phyloP scores from a whole-genome alignment of 2,113 vertebrate species.

The Oryzias melastigma region DNA sequence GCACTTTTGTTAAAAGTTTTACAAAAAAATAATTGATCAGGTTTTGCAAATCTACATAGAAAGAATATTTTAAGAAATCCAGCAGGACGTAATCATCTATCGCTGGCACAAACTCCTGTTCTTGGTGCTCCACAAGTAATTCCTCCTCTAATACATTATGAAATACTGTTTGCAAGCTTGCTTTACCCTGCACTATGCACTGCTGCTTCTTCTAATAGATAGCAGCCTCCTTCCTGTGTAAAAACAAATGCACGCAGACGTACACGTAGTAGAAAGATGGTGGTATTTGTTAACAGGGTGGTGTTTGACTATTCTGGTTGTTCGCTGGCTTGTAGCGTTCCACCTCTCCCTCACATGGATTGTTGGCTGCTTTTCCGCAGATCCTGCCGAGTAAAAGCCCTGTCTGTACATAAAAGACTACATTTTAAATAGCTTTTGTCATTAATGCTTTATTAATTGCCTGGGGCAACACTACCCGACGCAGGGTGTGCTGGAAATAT shows the following conservation, averaged over 20 bases:
- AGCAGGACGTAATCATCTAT: too few relatives aligned
- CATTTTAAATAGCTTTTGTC: slow-evolving; percentile 98
- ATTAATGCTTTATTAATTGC: slow-evolving; percentile 99
- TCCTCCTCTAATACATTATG: slow-evolving; percentile 59
- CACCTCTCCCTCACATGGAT: slow-evolving; percentile 79
- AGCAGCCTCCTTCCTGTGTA: slow-evolving; percentile 54
- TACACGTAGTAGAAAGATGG: slow-evolving; percentile 53
- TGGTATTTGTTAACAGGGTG: slow-evolving; percentile 78
- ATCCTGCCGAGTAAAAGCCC: slow-evolving; percentile 83
- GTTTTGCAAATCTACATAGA: too few relatives aligned
- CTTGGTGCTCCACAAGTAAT: too few relatives aligned
- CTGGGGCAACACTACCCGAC: slow-evolving; percentile 83
- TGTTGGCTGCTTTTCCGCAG: slow-evolving; percentile 79
- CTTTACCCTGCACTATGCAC: slow-evolving; percentile 19
- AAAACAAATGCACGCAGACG: slow-evolving; percentile 66
- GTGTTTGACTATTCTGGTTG: slow-evolving; percentile 56
- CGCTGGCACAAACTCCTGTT: too few relatives aligned
- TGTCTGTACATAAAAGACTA: slow-evolving; percentile 86
- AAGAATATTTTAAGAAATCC: too few relatives aligned
- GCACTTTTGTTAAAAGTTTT: too few relatives aligned
- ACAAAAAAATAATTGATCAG: too few relatives aligned
- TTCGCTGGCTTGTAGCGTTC: slow-evolving; percentile 63
- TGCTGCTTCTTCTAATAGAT: slow-evolving; percentile 36
- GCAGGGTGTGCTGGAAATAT: slow-evolving; percentile 87
- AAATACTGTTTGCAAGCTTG: slow-evolving; percentile 41